Base-by-base conservation (phyloP, 2,888 invertebrate species). In the Agapetus fuscipes region DNA sequence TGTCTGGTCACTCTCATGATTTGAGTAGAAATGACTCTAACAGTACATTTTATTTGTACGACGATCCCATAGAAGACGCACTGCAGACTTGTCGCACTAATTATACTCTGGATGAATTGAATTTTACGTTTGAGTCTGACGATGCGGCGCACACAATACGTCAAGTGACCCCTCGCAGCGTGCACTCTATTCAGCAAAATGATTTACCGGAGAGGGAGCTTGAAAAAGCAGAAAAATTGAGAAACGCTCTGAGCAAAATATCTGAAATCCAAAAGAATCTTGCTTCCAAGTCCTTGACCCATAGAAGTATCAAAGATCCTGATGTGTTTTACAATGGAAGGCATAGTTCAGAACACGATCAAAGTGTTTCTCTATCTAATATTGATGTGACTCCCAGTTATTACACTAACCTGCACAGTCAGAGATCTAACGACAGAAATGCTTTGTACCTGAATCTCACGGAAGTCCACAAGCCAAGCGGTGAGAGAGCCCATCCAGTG, bases 61-160 rank as follows among this genome's bases (percentile, higher is more conserved):
- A 3, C 57, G 59, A 26, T 66, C 66, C 55, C 16, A 62, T 64
- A 3, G 57, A 54, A 47, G 69, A 67, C 2, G 56, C 55, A 14
- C 56, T 64, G 9, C 43, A 65, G 30, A 68, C 67, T 25, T 66
- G 67, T 46, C 61, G 67, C 56, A 68, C 69, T 49, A 68, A 64
- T 53, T 69, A 70, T 45, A 70, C 70, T 1, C 52, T 70, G 56
- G 69, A 66, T 0, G 69, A 66, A 48, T 48, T 70, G 14, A 70
- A 70, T 31, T 62, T 66, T 1, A 65, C 69, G 0, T 68, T 70
- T 39, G 60, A 68, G 9, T 61, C 67, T 0, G 70, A 70, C 42
- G 52, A 56, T 20, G 62, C 32, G 10, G 28, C 39, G 6, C 36
- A 27, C 7, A 32, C 31, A 3, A 34, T 36, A 24, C 29, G 20